Evolutionary conservation across 1,140 invertebrate species (phyloP).

Genomic region (Nasonia longicornis): DNA sequence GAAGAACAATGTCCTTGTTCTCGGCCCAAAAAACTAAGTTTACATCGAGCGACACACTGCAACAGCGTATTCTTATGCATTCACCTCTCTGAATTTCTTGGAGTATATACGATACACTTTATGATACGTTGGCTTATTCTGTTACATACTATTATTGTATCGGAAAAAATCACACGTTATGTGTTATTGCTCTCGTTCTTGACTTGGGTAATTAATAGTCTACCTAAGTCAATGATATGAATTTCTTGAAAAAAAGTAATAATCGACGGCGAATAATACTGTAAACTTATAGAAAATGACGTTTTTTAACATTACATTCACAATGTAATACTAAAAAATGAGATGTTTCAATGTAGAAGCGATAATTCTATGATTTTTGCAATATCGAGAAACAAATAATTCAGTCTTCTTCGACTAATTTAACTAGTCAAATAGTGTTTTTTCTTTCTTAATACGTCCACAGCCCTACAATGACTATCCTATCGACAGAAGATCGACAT

Average conservation of each 20-base stretch:
- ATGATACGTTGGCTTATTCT: not conserved
- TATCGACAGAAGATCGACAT: not conserved
- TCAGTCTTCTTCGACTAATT: not conserved
- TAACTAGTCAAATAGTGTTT: not conserved
- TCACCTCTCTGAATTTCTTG: not conserved
- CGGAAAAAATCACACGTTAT: not conserved
- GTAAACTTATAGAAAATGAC: not conserved
- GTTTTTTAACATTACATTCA: not conserved
- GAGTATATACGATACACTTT: not conserved
- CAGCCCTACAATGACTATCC: not conserved
- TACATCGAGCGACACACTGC: not conserved
- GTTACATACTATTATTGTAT: slow-evolving; percentile 20
- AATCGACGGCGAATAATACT: not conserved
- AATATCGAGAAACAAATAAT: not conserved
- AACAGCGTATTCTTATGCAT: not conserved
- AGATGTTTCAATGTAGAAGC: not conserved
- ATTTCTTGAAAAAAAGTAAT: not conserved
- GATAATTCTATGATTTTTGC: not conserved
- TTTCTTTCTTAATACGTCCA: not conserved
- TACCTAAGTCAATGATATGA: not conserved
- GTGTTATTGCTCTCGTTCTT: slow-evolving; percentile 5
- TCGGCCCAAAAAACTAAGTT: not conserved
- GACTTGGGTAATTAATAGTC: not conserved
- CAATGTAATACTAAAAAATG: not conserved
- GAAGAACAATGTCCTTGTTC: not conserved